Conservation (phyloP, 30 jellyfish, hydroid and myxozoan genomes). For the Chrysaora quinquecirrha region DNA sequence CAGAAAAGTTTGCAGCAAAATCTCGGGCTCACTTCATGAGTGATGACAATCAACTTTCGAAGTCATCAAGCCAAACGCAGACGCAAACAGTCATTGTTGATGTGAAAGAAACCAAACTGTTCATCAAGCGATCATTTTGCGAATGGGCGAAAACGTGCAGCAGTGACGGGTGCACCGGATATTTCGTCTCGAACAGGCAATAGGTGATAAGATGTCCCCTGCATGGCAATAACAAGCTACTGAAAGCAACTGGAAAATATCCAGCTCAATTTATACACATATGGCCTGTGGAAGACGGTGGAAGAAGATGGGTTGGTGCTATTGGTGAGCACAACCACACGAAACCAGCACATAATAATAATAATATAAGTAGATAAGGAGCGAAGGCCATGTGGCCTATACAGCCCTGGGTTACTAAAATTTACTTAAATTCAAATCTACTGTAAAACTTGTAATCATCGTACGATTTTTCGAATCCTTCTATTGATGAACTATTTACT, state of each 20-base stretch:
- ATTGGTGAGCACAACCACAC: not conserved
- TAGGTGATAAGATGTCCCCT: not conserved
- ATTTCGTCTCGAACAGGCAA: not conserved
- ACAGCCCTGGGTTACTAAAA: too few species aligned
- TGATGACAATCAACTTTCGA: not conserved
- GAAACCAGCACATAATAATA: not conserved
- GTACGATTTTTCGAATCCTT: too few species aligned
- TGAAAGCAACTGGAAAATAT: not conserved
- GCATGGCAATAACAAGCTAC: not conserved
- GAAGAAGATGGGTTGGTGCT: not conserved
- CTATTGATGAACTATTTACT: too few species aligned
- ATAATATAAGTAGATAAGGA: too few species aligned
- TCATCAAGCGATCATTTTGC: not conserved
- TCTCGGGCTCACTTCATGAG: not conserved
- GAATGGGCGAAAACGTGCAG: not conserved
- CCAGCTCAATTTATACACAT: not conserved
- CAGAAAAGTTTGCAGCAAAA: not conserved
- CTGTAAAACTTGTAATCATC: too few species aligned
- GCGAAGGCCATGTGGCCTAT: too few species aligned
- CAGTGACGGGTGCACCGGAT: not conserved
- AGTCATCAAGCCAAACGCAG: not conserved
- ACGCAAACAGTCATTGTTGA: not conserved
- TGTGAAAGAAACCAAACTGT: not conserved
- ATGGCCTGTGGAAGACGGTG: not conserved
- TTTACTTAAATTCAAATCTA: too few species aligned